phyloP scores from a whole-genome alignment of 2,797 vertebrate species.

The Odontamblyopus lacepedii region DNA sequence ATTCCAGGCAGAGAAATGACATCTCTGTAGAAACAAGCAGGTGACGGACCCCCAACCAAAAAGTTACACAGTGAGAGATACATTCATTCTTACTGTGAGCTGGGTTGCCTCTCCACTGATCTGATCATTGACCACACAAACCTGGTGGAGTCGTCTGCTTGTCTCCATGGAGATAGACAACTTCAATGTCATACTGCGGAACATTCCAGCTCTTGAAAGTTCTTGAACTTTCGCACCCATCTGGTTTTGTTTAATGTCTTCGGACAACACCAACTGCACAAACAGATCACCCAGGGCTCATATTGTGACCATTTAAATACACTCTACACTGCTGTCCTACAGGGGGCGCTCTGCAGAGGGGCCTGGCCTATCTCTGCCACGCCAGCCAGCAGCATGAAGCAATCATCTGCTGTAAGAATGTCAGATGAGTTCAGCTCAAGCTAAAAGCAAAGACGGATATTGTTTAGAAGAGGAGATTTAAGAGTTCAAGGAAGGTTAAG shows the following conservation, averaged over 20 bases:
- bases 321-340: background rate
- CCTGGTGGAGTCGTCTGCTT: too few relatives aligned
- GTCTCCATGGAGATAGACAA: too few relatives aligned
- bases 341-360: constrained; percentile 3
- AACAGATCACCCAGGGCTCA: constrained; percentile 3
- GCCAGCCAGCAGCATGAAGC: background rate
- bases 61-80: too few relatives aligned
- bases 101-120: too few relatives aligned
- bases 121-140: too few relatives aligned
- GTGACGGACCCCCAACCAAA: too few relatives aligned
- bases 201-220: too few relatives aligned
- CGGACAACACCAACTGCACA: constrained; percentile 5
- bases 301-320: constrained; percentile 9
- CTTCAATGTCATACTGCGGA: too few relatives aligned
- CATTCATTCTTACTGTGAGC: too few relatives aligned
- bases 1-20: too few relatives aligned
- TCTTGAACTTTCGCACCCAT: constrained; percentile 1
- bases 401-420: background rate
- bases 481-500: background rate
- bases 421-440: background rate
- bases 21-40: too few relatives aligned
- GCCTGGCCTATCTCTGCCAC: constrained; percentile 8
- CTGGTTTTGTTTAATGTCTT: background rate
- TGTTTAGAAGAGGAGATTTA: background rate
- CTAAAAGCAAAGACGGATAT: background rate